Evolutionary conservation across 2,113 vertebrate genomes (phyloP), one percentile per base, ranked within the genome.

Genomic region (Cromileptes altivelis): DNA sequence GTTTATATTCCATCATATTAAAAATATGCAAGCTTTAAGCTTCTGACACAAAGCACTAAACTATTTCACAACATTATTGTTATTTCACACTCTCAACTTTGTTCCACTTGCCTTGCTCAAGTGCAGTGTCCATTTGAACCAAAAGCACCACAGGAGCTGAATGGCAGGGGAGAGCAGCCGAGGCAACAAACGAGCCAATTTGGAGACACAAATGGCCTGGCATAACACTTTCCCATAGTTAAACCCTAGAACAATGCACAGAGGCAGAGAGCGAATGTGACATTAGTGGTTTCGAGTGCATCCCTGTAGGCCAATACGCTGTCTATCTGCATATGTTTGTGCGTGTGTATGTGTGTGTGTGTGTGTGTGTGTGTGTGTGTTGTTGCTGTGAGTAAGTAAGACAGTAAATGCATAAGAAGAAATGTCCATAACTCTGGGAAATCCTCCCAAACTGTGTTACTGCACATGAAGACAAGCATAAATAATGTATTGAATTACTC

Each of bases 101-200:
- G 27, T 62, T 82, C 70, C 52, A 74, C 67, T 88, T 55, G 63
- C 72, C 74, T 61, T 63, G 30, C 52, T 85, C 40, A 75, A 82
- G 84, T 74, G 70, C 58, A 55, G 23, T 33, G 58, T 87, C 80
- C 62, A 84, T 90, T 85, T 85, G 50, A 83, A 91, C 47, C 49
- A 10, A 79, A 45, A 88, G 69, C 78, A 61, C 83, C 49, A 23
- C 68, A 49, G 88, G 84, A 81, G 76, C 53, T 49, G 81, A 76
- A 85, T 57, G 70, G 65, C 70, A 61, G 84, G 74, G 27, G 40
- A 68, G 76, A 74, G 73, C 42, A 72, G 77, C 68, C 52, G 78
- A 69, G 58, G 84, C 80, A 82, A 88, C 79, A 90, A 88, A 92
- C 37, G 69, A 92, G 89, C 91, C 90, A 91, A 94, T 94, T 94